Conservation (phyloP, 2,888 invertebrate species). For the Podabrus alpinus region DNA sequence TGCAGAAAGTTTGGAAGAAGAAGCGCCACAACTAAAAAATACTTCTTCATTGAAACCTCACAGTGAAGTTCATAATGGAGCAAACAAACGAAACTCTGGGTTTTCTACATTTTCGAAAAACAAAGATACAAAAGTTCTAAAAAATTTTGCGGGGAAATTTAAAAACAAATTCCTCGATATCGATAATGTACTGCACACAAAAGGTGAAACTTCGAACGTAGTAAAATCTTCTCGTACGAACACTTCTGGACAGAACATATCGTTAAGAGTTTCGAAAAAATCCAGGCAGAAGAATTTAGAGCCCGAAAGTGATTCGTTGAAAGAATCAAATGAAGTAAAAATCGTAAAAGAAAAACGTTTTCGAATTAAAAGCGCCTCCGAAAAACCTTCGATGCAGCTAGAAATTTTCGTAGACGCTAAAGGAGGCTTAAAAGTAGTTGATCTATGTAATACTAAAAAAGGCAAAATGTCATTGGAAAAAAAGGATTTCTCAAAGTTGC, state of each 20-base stretch:
- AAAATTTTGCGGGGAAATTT: background rate
- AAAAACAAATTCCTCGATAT: background rate
- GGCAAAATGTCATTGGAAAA: background rate
- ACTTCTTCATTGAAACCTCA: background rate
- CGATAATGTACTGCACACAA: background rate
- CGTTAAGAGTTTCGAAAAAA: background rate
- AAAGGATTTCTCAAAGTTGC: background rate
- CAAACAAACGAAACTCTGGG: background rate
- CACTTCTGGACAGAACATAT: background rate
- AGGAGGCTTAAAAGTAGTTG: background rate
- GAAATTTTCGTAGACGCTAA: background rate
- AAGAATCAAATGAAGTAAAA: background rate
- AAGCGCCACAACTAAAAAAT: background rate
- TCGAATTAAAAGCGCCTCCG: background rate
- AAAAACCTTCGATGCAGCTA: background rate
- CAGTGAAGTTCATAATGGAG: too few relatives aligned
- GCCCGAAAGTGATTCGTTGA: background rate
- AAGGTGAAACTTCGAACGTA: background rate
- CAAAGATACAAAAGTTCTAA: background rate
- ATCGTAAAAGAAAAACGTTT: background rate
- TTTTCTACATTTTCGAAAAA: background rate
- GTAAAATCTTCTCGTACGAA: background rate
- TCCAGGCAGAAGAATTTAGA: background rate
- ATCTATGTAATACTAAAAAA: background rate
- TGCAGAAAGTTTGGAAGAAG: background rate